phyloP scores from a whole-genome alignment of 2,797 vertebrate species.

The Rhadinocentrus ornatus region DNA sequence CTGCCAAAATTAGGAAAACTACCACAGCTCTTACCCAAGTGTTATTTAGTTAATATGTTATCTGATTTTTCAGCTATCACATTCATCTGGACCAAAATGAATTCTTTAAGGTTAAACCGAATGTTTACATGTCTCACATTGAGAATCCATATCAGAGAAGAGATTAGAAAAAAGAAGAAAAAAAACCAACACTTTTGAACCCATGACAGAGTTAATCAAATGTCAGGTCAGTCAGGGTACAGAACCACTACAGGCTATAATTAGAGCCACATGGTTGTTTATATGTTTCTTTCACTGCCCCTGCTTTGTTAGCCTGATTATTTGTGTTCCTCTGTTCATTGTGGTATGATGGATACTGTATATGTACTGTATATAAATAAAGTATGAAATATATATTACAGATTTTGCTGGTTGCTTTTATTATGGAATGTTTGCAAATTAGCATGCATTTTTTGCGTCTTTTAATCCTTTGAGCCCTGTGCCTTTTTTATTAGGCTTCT shows the following conservation, averaged over 20 bases:
- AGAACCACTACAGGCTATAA: constrained; percentile 53
- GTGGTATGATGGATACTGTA: constrained; percentile 82
- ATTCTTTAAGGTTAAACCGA: constrained; percentile 45
- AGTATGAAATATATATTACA: constrained; percentile 65
- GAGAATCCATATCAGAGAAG: constrained; percentile 69
- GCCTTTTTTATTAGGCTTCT: too few species aligned
- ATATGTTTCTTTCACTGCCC: constrained; percentile 66
- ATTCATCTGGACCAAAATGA: constrained; percentile 69
- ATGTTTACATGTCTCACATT: constrained; percentile 83
- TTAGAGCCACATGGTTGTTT: constrained; percentile 69
- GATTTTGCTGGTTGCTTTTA: background rate
- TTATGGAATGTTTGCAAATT: background rate
- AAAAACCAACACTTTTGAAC: constrained; percentile 22
- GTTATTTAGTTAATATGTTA: constrained; percentile 14
- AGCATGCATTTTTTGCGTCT: background rate
- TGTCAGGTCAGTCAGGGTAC: constrained; percentile 46
- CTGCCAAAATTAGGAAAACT: constrained; percentile 50
- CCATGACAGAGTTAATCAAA: constrained; percentile 39
- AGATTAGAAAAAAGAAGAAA: background rate
- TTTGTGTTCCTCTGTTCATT: constrained; percentile 81
- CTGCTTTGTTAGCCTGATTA: constrained; percentile 73
- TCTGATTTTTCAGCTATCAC: constrained; percentile 38
- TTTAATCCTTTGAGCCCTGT: background rate
- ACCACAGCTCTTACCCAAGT: constrained; percentile 18
- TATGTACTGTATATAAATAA: constrained; percentile 85